phyloP scores from a whole-genome alignment of 1,140 invertebrate genomes.

The Scaptomyza hsui region DNA sequence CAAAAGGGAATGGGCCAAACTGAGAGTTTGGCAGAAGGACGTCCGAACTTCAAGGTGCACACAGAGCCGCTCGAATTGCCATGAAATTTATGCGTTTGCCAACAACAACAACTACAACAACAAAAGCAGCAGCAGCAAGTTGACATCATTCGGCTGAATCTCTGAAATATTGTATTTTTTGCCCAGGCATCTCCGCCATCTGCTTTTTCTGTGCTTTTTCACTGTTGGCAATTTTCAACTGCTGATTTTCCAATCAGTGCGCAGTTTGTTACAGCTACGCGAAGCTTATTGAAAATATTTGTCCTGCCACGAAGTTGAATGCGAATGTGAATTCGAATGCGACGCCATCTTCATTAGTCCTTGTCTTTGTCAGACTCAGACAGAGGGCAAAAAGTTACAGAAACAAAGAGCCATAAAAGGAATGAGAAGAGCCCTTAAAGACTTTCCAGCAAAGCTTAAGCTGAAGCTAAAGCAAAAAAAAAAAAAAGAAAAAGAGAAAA shows the following conservation, averaged over 20 bases:
- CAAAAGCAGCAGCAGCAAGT: slow-evolving; percentile 29
- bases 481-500: slow-evolving; percentile 14
- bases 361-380: slow-evolving; percentile 48
- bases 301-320: slow-evolving; percentile 57
- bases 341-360: slow-evolving; percentile 75
- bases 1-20: background rate
- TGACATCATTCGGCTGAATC: slow-evolving; percentile 63
- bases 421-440: slow-evolving; percentile 43
- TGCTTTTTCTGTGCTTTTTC: background rate
- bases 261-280: slow-evolving; percentile 67
- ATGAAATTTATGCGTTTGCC: slow-evolving; percentile 75
- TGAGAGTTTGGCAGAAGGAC: slow-evolving; percentile 5
- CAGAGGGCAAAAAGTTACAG: slow-evolving; percentile 10
- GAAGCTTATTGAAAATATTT: slow-evolving; percentile 79
- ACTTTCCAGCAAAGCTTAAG: slow-evolving; percentile 53
- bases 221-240: slow-evolving; percentile 73
- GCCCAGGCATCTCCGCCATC: background rate
- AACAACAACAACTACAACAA: slow-evolving; percentile 48
- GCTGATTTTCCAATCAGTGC: slow-evolving; percentile 81
- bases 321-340: slow-evolving; percentile 41
- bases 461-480: slow-evolving; percentile 35
- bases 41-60: slow-evolving; percentile 66
- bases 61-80: slow-evolving; percentile 59
- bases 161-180: slow-evolving; percentile 67
- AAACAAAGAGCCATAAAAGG: slow-evolving; percentile 5